phyloP scores from a whole-genome alignment of 2,113 vertebrate genomes.

The Acrocephalus kingi region DNA sequence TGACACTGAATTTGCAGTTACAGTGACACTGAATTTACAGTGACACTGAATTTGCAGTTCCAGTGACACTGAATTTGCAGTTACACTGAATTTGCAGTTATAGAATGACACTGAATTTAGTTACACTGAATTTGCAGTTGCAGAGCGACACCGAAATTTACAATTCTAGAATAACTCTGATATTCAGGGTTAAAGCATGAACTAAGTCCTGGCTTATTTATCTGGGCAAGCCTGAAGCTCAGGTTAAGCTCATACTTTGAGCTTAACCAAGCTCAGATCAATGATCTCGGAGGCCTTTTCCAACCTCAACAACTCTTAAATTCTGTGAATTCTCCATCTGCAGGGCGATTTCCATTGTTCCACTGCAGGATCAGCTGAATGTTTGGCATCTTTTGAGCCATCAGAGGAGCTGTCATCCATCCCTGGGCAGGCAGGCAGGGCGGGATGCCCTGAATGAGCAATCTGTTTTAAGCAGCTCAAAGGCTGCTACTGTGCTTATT shows the following conservation, averaged over 20 bases:
- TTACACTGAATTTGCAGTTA: too few species aligned
- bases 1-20: background rate
- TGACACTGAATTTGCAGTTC: background rate
- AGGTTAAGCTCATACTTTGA: fast-evolving
- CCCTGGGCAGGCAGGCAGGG: background rate
- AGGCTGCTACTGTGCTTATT: constrained; percentile 5
- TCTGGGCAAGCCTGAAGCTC: background rate
- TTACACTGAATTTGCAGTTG: background rate
- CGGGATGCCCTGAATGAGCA: background rate
- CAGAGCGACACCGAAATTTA: background rate
- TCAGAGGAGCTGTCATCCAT: background rate
- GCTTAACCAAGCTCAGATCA: background rate
- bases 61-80: background rate
- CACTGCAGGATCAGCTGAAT: background rate
- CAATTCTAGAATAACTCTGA: background rate
- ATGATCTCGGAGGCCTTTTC: fast-evolving
- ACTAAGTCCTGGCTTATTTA: fast-evolving
- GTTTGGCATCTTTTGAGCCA: background rate
- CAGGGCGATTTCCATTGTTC: background rate
- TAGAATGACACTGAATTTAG: background rate
- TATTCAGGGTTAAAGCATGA: background rate
- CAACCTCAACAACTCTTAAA: background rate
- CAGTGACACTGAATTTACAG: too few species aligned
- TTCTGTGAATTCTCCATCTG: fast-evolving
- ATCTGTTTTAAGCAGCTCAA: constrained; percentile 9